Evolutionary conservation across 2,888 invertebrate genomes (phyloP).

Genomic region (Morpho deidamia): DNA sequence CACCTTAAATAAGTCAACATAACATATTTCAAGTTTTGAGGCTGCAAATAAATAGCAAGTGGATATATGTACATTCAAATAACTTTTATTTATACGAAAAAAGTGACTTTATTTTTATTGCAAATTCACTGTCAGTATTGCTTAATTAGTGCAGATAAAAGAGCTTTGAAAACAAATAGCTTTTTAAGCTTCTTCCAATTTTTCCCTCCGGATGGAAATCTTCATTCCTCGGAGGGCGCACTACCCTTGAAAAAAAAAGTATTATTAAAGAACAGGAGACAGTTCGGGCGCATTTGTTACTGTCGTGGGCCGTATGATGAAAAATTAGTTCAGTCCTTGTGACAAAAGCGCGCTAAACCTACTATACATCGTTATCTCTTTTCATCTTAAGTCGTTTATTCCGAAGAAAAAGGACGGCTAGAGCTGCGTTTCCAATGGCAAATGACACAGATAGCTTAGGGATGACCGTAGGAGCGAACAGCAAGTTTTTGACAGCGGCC

Average conservation of each 20-base stretch:
- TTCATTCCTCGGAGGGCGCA: constrained; percentile 67
- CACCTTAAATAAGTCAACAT: too few species aligned
- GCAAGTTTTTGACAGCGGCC: constrained; percentile 77
- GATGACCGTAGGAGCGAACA: constrained; percentile 79
- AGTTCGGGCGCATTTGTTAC: constrained; percentile 78
- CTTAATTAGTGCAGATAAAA: constrained; percentile 30
- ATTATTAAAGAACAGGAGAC: constrained; percentile 78
- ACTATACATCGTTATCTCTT: constrained; percentile 59
- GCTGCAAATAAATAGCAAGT: too few species aligned
- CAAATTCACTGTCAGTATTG: constrained; percentile 7
- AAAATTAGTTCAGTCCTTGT: constrained; percentile 78
- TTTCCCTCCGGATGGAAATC: constrained; percentile 68
- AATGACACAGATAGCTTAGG: constrained; percentile 78
- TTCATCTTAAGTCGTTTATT: constrained; percentile 41
- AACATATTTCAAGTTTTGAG: too few species aligned
- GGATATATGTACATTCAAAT: too few species aligned
- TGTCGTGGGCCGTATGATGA: constrained; percentile 79
- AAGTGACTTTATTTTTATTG: constrained; percentile 1
- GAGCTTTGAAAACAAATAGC: constrained; percentile 51
- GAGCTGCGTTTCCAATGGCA: constrained; percentile 72
- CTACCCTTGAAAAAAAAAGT: constrained; percentile 77
- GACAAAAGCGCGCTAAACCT: constrained; percentile 75
- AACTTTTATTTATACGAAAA: too few species aligned
- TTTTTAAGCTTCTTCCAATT: constrained; percentile 68
- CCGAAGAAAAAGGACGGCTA: constrained; percentile 41